Evolutionary conservation across 2,888 invertebrate genomes (phyloP), one percentile per base, ranked within the genome.

Genomic region (Ormyrus rosae): DNA sequence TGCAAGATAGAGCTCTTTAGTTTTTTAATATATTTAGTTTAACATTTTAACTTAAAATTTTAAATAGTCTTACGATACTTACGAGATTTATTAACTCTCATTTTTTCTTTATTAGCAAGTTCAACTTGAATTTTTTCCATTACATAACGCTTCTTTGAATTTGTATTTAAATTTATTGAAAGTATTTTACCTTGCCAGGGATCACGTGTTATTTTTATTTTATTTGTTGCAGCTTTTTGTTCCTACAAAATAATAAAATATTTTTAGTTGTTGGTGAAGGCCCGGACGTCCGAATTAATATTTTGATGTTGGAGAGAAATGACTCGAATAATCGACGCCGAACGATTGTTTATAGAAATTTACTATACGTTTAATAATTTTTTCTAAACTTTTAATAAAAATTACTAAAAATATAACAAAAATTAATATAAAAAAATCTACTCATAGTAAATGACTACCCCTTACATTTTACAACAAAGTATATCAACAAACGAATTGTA

Each of bases 111-210:
- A 60, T 86, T 85, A 4, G 84, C 84, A 13, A 90, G 84, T 82
- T 90, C 88, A 34, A 90, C 86, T 84, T 89, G 89, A 83, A 90
- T 90, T 79, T 90, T 90, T 80, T 90, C 89, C 88, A 89, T 89
- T 6, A 89, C 88, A 48, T 89, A 82, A 75, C 90, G 86, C 80
- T 89, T 90, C 77, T 86, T 88, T 6, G 88, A 85, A 84, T 89
- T 89, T 6, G 88, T 85, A 84, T 89, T 89, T 64, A 90, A 86
- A 84, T 86, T 89, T 64, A 90, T 88, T 58, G 89, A 89, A 77
- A 90, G 86, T 87, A 88, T 89, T 84, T 90, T 88, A 73, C 88
- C 87, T 81, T 89, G 86, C 76, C 87, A 83, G 45, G 71, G 72
- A 71, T 82, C 78, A 19, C 73, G 71, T 46, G 50, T 69, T 60